Conservation (phyloP, 2,113 vertebrate genomes). For the Coreoperca whiteheadi region DNA sequence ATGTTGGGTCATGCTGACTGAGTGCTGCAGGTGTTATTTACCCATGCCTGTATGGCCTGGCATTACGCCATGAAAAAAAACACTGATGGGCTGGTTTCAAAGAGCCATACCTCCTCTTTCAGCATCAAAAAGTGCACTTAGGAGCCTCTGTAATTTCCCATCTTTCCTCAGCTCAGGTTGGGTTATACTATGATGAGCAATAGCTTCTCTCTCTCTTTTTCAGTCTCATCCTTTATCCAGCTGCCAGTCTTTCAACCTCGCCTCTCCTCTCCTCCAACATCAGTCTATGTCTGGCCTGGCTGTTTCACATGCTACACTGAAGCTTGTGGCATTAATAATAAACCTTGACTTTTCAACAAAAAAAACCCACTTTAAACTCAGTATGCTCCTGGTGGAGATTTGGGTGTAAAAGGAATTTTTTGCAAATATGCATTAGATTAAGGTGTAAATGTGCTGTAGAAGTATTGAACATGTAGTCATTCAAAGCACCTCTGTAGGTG, state of each 20-base stretch:
- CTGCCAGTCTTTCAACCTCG: slow-evolving; percentile 46
- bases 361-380: slow-evolving; percentile 9
- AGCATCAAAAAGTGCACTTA: slow-evolving; percentile 77
- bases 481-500: slow-evolving; percentile 34
- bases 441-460: slow-evolving; percentile 21
- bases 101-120: slow-evolving; percentile 70
- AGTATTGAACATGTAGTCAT: slow-evolving; percentile 38
- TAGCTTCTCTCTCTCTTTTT: slow-evolving; percentile 26
- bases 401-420: slow-evolving; percentile 14
- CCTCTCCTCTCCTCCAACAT: slow-evolving; percentile 1
- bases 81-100: slow-evolving; percentile 73
- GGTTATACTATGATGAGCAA: slow-evolving; percentile 68
- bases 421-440: slow-evolving; percentile 30
- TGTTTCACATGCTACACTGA: slow-evolving; percentile 26
- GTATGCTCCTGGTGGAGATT: not conserved
- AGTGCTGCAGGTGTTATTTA: slow-evolving; percentile 77
- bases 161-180: slow-evolving; percentile 57
- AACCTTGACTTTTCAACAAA: slow-evolving; percentile 26
- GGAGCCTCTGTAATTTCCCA: slow-evolving; percentile 67
- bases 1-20: slow-evolving; percentile 49
- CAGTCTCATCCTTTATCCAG: slow-evolving; percentile 37
- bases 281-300: slow-evolving; percentile 10
- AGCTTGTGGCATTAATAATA: slow-evolving; percentile 48
- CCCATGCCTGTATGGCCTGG: slow-evolving; percentile 38
- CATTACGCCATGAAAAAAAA: slow-evolving; percentile 45